A percentile compares a stretch with the other conserved stretches of the same genome.
Conservation (phyloP, 2,113 vertebrate genomes). For the Helogale parvula region DNA sequence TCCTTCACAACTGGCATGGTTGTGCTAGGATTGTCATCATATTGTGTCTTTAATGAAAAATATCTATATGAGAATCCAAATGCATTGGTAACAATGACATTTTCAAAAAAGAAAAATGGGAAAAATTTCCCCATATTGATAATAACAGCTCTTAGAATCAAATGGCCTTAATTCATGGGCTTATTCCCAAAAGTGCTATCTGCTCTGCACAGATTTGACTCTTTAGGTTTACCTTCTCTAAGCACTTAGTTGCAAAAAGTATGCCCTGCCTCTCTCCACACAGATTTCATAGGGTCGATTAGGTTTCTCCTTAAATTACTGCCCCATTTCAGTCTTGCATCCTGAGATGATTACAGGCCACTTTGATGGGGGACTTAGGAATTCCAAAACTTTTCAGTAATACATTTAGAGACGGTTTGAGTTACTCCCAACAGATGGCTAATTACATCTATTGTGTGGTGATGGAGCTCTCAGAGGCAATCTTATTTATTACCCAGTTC, state of each 20-base stretch:
- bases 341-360: constrained; percentile 64
- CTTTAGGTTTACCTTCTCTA: constrained; percentile 9
- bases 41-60: background rate
- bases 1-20: background rate
- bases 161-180: background rate
- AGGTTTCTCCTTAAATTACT: constrained; percentile 57
- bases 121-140: background rate
- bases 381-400: constrained; percentile 75
- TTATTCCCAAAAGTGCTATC: background rate
- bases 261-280: background rate
- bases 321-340: constrained; percentile 19
- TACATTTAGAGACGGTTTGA: constrained; percentile 72
- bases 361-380: constrained; percentile 58
- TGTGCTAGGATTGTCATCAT: background rate
- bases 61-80: background rate
- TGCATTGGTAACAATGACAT: background rate
- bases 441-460: constrained; percentile 80
- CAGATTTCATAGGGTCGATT: constrained; percentile 18
- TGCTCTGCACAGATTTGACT: background rate
- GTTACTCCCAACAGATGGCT: constrained; percentile 81
- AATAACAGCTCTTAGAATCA: background rate
- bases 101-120: background rate
- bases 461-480: constrained; percentile 75
- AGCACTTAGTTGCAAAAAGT: background rate
- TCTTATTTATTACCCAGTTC: constrained; percentile 75